Base-by-base conservation (phyloP, 2,113 vertebrate species). In the Cebidichthys violaceus region DNA sequence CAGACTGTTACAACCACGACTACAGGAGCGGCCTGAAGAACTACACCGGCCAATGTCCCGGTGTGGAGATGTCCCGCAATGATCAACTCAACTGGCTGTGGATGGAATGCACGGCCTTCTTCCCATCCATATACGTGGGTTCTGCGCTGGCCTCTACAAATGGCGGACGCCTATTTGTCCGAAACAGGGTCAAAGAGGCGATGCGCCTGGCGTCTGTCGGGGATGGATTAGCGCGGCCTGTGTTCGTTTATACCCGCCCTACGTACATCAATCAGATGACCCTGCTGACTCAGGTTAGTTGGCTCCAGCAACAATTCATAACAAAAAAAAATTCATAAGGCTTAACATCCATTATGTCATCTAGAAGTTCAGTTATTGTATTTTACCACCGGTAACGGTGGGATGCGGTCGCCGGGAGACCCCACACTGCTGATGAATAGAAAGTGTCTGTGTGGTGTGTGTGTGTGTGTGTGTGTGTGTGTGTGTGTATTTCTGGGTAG, bases 1-100 rank as follows among this genome's bases (percentile, higher is more conserved):
- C 96, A 1, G 96, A 97, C 79, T 97, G 96, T 85, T 97, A 97
- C 84, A 97, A 97, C 90, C 95, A 96, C 27, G 88, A 96, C 80
- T 97, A 96, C 90, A 92, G 75, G 82, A 88, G n/a, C 10, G 88
- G 76, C 24, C 84, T 94, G 74, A 75, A 89, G 22, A 92, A 89
- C 86, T 96, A 96, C 91, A 95, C 94, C 0, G 96, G 96, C 11
- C 93, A 71, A 54, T 97, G 96, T 70, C 96, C 96, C 0, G 24
- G 11, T 0, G 17, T 94, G 70, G 96, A 97, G 77, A 37, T 92
- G 60, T 2, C 9, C 2, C 95, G 96, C 9, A 97, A 97, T 9
- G 68, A 96, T 76, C 86, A 95, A 20, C 94, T 97, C 0, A 92
- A 90, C 70, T 94, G 97, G 95, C 89, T 98, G 79, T 97, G 96